Base-by-base conservation (phyloP, 2,797 vertebrate species). In the Echiichthys vipera region DNA sequence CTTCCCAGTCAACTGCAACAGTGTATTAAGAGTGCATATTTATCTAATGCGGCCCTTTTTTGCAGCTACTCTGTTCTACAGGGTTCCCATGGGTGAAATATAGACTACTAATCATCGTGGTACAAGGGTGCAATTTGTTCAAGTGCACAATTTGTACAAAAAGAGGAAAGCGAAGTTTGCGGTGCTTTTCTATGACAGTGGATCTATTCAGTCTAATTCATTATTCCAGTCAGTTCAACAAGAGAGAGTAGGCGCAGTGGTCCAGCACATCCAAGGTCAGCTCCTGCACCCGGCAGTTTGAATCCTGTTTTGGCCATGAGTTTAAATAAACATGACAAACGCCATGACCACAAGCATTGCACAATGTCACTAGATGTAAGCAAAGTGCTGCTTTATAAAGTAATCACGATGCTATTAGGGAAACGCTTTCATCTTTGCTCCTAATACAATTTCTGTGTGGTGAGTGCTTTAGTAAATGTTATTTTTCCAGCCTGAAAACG, bases 41-140 rank as follows among this genome's bases (percentile, higher is more conserved):
- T 86, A 36, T 80, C 77, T 88, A 86, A 90, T 73, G 68, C 53
- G 50, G 22, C 18, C 61, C 64, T 61, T 37, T 79, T 89, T 71
- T 71, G 65, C 63, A 40, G 71, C 86, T 64, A n/a, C 68, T 78
- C 73, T 63, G 37, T 67, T 72, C 45, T 58, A 49, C 84, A 71
- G 18, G 43, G 74, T 65, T 89, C 85, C 79, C 77, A 49, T 56
- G 88, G 69, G 86, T 78, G 67, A 84, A 84, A 85, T 86, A 80
- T 73, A 68, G 77, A 73, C 81, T 45, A 47, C 82, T 90, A 89
- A 89, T 89, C 81, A 89, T 82, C 39, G 53, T 30, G 42, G 62
- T 80, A 86, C 81, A 81, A 72, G 78, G 76, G 76, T 62, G 63
- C 74, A 86, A 85, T 88, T 86, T 88, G 87, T 85, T 77, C 57